Evolutionary conservation across 2,888 invertebrate species (phyloP), one percentile per base, ranked within the genome.

Genomic region (Cephus pulcher): DNA sequence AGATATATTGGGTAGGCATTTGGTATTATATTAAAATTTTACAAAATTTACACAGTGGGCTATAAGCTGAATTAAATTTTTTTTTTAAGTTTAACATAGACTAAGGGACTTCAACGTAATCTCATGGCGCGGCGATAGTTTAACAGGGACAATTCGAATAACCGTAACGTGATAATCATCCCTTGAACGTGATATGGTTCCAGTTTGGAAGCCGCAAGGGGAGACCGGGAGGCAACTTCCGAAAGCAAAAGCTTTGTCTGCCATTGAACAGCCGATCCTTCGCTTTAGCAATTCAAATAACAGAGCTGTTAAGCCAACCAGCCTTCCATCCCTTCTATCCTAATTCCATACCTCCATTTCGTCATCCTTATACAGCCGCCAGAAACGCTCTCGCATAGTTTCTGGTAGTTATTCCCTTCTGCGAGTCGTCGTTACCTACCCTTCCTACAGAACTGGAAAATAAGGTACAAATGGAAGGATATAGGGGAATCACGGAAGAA

Each of bases 221-320:
- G 71, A 71, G 9, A 23, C 40, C 6, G 23, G 23, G 6, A 56
- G 15, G 23, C 40, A 56, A 56, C 40, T 56, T 56, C 9, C 40
- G 23, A 56, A 56, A 30, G 12, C 71, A 71, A 71, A 71, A 71
- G 71, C 71, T 71, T 30, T 71, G 71, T 71, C 11, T 15, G 32
- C 71, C 71, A 15, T 71, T 33, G 71, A 71, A 71, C 71, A 71
- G 32, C 9, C 30, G 4, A 12, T 12, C 32, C 71, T 71, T 4
- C 12, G 12, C 30, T 71, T 71, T 71, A 71, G 71, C 71, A 71
- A 71, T 71, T 71, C 71, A 71, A 71, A 71, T 71, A 71, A 33
- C 71, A 71, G 32, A 56, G 40, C 40, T 56, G 40, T 56, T 56
- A 56, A 56, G 40, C 23, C 23, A 56, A 56, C 40, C 40, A 56